Evolutionary conservation across 2,888 invertebrate genomes (phyloP), one percentile per base, ranked within the genome.

Genomic region (Sesamia inferens): DNA sequence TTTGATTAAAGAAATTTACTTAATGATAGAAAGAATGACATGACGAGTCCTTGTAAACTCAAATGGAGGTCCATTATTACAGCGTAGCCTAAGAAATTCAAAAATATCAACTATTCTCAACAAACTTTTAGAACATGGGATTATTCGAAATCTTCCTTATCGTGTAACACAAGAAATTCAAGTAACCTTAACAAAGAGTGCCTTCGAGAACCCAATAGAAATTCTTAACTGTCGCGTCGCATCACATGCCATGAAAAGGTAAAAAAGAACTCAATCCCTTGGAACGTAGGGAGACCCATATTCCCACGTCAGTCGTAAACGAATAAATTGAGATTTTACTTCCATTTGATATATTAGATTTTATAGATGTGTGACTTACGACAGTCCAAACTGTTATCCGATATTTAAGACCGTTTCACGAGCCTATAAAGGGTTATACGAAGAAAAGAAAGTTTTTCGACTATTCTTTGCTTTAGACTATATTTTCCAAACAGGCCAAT

Each of bases 291-390:
- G 16, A 42, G 58, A 66, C 42, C 57, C 71, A 31, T 13, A 58
- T 16, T 61, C 16, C 16, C 22, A 58, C 39, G 48, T 22, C 44
- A 58, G 44, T 55, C 66, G 58, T 72, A 72, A 81, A 65, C 39
- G 57, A 76, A 74, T 71, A 72, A 82, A 84, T 74, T 78, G 69
- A 62, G 74, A 74, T 65, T 69, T 44, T 57, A 66, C 44, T 58
- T 68, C 39, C 63, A 55, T 54, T 48, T 70, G n/a, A 63, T 54
- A 59, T 42, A 70, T 70, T 48, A 8, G 16, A 64, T 67, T 71
- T 74, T 58, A 82, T 66, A 59, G 54, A 55, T 44, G 31, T 61
- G 42, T 63, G 68, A 66, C 44, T 76, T 71, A 71, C 63, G 48
- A 57, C 42, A 66, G 63, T 61, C 62, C 39, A 8, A 62, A 70